Conservation (phyloP, 2,113 vertebrate genomes). For the Saguinus imperator region DNA sequence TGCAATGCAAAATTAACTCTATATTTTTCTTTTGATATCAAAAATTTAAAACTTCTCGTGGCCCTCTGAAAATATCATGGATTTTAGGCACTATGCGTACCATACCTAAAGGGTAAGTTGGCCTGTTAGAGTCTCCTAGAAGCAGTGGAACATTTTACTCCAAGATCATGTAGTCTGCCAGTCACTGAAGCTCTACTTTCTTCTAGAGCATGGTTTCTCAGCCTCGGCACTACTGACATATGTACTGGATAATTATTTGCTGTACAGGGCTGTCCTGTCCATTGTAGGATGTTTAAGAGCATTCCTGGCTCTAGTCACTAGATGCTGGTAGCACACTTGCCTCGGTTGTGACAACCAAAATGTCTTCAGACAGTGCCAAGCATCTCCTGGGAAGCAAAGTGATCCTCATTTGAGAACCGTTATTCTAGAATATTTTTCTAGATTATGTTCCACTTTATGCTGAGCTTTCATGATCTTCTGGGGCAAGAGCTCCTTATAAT, state of each 20-base stretch:
- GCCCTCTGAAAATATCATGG: neutral
- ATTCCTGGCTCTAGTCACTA: neutral
- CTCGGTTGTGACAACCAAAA: neutral
- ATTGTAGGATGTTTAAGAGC: neutral
- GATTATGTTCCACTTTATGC: neutral
- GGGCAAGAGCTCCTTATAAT: neutral
- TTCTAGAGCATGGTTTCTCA: neutral
- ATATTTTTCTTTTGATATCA: neutral
- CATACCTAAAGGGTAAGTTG: neutral
- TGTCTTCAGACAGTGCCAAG: neutral
- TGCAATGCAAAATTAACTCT: neutral
- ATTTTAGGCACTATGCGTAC: neutral
- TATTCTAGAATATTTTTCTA: neutral
- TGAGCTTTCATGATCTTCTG: neutral
- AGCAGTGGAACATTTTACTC: neutral
- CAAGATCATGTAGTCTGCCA: neutral
- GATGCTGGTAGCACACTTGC: neutral
- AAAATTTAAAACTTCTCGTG: neutral
- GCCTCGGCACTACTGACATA: neutral
- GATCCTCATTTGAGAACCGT: neutral
- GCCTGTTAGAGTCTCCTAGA: neutral
- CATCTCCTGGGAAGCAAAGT: neutral
- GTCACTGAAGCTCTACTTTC: neutral
- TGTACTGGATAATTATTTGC: neutral
- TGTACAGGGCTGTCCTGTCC: neutral